A percentile compares a stretch with the other conserved stretches of the same genome.
Evolutionary conservation across 2,113 vertebrate species (phyloP).

Genomic region (Pseudonaja textilis): DNA sequence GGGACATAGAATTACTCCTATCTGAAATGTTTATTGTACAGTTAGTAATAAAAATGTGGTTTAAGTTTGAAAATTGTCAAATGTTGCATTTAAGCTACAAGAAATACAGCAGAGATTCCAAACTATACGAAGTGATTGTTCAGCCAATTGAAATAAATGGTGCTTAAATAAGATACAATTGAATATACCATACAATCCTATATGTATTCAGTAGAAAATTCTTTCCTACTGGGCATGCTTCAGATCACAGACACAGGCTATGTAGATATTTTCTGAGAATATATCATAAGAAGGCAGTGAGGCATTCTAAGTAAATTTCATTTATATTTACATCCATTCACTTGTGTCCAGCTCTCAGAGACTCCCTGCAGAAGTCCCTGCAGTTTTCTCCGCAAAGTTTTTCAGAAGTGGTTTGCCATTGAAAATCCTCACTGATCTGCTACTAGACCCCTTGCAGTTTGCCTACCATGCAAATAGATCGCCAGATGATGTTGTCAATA

Average conservation of each 20-base stretch:
- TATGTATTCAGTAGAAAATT: neutral
- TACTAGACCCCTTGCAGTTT: neutral
- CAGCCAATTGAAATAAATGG: neutral
- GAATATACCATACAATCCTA: neutral
- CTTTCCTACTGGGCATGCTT: neutral
- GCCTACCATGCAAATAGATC: neutral
- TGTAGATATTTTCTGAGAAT: neutral
- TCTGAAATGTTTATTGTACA: neutral
- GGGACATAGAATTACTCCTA: neutral
- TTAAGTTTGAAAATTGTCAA: neutral
- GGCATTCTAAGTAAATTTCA: neutral
- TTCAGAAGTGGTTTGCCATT: neutral
- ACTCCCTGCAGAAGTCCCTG: neutral
- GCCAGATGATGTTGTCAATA: neutral
- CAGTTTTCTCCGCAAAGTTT: neutral
- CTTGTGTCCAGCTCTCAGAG: neutral
- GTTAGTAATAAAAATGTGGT: neutral
- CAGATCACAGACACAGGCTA: neutral
- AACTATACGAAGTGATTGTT: neutral
- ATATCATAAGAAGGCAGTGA: neutral
- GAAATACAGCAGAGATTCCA: neutral
- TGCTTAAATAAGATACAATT: neutral
- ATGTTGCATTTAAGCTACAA: neutral
- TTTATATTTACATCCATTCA: neutral
- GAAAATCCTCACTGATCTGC: neutral